A percentile compares a stretch with the other conserved stretches of the same genome.
Evolutionary conservation across 2,113 vertebrate species (phyloP).

Genomic region (Myocastor coypus): DNA sequence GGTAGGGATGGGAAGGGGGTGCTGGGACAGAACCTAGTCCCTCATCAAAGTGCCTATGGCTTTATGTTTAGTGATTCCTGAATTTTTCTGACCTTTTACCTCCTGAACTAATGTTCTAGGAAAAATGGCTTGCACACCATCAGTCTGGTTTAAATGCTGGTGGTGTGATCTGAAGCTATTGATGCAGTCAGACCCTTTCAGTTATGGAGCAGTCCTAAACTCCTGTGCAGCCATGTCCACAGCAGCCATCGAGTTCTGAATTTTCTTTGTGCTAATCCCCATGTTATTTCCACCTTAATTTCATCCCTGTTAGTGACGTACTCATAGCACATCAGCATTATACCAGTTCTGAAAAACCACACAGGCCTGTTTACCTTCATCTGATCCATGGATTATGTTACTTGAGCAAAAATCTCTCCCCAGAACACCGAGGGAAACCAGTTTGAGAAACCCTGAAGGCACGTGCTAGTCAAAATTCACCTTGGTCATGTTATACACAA

Average conservation of each 20-base stretch:
- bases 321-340: neutral
- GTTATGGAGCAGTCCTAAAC: neutral
- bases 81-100: constrained; percentile 10
- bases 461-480: neutral
- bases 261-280: neutral
- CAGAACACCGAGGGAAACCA: neutral
- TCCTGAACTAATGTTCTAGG: neutral
- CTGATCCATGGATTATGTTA: neutral
- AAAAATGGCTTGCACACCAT: neutral
- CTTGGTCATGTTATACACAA: neutral
- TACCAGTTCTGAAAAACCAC: neutral
- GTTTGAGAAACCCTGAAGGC: neutral
- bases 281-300: neutral
- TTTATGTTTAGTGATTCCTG: neutral
- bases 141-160: neutral
- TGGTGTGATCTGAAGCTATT: neutral
- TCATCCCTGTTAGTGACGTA: neutral
- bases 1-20: neutral
- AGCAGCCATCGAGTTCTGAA: fast-evolving
- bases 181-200: neutral
- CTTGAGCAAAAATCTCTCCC: neutral
- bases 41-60: neutral
- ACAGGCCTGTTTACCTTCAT: neutral
- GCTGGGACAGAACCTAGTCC: neutral
- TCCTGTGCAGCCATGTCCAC: too few species aligned